Evolutionary conservation across 2,113 vertebrate species (phyloP).

Genomic region (Hippolais icterina): DNA sequence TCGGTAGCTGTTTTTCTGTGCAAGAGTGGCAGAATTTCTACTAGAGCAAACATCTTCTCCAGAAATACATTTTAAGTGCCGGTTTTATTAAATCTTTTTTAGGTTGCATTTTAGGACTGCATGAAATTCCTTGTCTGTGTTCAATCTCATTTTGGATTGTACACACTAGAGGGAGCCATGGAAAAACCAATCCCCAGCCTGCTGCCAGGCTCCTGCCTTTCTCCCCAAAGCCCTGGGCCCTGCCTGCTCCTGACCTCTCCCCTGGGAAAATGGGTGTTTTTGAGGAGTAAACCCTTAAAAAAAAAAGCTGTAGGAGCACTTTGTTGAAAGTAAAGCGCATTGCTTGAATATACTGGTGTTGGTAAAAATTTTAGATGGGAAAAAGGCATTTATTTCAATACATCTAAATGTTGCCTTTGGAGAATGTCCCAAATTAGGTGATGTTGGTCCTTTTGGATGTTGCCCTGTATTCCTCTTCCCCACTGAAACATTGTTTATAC

Average conservation of each 20-base stretch:
- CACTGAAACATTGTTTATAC: neutral
- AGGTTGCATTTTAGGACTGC: neutral
- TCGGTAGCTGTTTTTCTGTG: neutral
- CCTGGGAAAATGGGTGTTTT: neutral
- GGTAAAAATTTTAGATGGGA: neutral
- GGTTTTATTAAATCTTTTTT: neutral
- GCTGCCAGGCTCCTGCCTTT: neutral
- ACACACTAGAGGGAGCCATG: constrained; percentile 52
- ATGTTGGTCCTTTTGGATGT: neutral
- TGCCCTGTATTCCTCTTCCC: neutral
- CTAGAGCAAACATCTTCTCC: neutral
- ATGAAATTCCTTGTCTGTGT: rapidly evolving
- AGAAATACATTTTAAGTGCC: neutral
- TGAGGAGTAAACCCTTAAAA: neutral
- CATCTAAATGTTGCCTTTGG: neutral
- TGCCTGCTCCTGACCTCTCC: neutral
- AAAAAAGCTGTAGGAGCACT: neutral
- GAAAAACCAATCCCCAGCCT: neutral
- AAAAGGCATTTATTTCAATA: neutral
- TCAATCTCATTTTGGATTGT: neutral
- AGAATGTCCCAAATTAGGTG: neutral
- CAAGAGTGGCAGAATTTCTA: neutral
- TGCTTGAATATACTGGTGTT: neutral
- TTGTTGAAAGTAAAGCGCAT: neutral
- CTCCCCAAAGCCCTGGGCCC: neutral